phyloP scores from a whole-genome alignment of 2,797 vertebrate genomes.

The Trachops cirrhosus region DNA sequence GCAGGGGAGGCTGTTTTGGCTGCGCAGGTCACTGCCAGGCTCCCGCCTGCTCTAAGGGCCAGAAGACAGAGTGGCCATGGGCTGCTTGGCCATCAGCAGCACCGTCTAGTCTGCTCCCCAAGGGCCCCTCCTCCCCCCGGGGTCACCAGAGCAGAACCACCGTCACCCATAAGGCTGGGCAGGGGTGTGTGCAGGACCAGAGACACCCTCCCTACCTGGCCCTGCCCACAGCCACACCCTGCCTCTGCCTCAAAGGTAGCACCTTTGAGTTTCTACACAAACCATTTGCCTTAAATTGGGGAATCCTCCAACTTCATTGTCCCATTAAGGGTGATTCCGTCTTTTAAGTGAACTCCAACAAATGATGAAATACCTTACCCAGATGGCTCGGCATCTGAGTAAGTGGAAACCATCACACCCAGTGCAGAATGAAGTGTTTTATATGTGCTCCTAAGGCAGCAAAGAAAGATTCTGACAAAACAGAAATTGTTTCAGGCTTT shows the following conservation, averaged over 20 bases:
- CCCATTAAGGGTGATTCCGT: constrained; percentile 19
- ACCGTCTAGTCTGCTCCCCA: neutral
- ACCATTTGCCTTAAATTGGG: neutral
- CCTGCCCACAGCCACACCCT: neutral
- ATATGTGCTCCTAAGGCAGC: constrained; percentile 61
- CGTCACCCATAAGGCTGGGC: neutral
- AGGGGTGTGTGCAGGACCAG: neutral
- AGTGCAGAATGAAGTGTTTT: constrained; percentile 33
- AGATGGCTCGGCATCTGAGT: constrained; percentile 52
- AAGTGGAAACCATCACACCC: constrained; percentile 27
- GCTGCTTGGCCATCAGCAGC: rapidly evolving
- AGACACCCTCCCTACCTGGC: neutral
- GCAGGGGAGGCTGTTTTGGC: neutral
- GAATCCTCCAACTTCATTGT: neutral
- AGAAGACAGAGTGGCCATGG: neutral
- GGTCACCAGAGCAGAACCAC: neutral
- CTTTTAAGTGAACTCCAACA: constrained; percentile 57
- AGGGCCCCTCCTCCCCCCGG: neutral
- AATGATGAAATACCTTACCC: constrained; percentile 48
- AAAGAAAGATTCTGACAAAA: constrained; percentile 34
- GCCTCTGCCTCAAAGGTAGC: neutral
- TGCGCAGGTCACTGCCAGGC: neutral
- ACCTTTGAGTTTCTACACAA: neutral
- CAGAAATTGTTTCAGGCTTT: neutral
- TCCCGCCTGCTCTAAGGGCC: rapidly evolving